Percentiles rank a stretch among this genome's conserved stretches.
Evolutionary conservation across 2,797 vertebrate species (phyloP).

Genomic region (Austrolebias charrua): DNA sequence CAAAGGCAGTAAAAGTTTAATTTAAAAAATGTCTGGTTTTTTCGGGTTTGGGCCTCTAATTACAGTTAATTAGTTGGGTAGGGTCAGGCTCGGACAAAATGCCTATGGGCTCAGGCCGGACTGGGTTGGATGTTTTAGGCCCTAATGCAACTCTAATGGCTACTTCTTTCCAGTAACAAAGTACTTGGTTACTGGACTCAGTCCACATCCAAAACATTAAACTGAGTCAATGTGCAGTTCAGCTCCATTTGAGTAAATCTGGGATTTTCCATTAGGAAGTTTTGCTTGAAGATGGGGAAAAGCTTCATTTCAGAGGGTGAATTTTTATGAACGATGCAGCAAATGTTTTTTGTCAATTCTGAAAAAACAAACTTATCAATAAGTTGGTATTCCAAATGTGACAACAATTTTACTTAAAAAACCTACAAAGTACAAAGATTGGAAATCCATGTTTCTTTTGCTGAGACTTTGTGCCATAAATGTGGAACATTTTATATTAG

Average conservation of each 20-base stretch:
- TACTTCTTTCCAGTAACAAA: neutral
- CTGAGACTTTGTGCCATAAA: neutral
- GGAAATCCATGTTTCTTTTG: neutral
- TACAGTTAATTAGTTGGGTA: too few relatives aligned
- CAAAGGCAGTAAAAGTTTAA: too few relatives aligned
- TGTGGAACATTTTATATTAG: neutral
- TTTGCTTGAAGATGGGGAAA: constrained; percentile 35
- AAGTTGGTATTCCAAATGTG: constrained; percentile 17
- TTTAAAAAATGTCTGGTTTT: too few relatives aligned
- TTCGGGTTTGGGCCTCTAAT: too few relatives aligned
- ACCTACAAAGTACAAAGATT: neutral
- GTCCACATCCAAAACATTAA: neutral
- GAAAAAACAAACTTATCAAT: constrained; percentile 12
- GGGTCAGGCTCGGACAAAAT: too few relatives aligned
- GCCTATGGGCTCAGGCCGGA: too few relatives aligned
- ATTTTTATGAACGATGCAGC: constrained; percentile 27
- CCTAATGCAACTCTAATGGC: neutral
- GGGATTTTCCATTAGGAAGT: constrained; percentile 36
- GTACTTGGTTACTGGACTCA: too few relatives aligned
- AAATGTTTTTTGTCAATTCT: constrained; percentile 29
- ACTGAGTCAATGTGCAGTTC: constrained; percentile 20
- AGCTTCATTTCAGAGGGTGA: constrained; percentile 8
- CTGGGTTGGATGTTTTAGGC: too few relatives aligned
- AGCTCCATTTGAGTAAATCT: constrained; percentile 15
- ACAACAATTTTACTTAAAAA: neutral